phyloP scores from a whole-genome alignment of 2,797 vertebrate species.

The Pygocentrus nattereri region DNA sequence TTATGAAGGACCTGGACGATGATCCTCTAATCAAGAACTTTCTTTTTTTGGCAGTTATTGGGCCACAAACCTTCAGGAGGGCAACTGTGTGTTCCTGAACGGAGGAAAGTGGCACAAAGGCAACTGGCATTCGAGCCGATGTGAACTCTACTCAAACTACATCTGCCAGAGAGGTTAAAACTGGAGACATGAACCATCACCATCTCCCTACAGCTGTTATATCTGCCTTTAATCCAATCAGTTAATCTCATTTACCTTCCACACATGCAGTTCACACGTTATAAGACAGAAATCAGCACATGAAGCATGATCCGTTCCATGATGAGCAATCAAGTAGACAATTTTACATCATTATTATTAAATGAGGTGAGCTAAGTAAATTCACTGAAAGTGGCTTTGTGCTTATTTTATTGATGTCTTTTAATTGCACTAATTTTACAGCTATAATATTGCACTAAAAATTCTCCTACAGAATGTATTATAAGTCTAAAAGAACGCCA shows the following conservation, averaged over 20 bases:
- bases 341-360: not conserved
- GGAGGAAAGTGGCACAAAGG: not conserved
- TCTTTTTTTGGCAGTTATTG: slow-evolving; percentile 72
- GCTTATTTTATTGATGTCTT: slow-evolving; percentile 5
- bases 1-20: not conserved
- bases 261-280: not conserved
- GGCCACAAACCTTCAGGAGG: accelerated
- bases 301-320: not conserved
- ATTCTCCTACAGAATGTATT: not conserved
- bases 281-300: not conserved
- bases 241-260: not conserved
- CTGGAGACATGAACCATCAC: not conserved
- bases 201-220: not conserved
- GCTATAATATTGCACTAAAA: not conserved
- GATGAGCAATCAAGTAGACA: slow-evolving; percentile 28
- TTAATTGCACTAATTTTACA: slow-evolving; percentile 9
- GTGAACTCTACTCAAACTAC: slow-evolving; percentile 60
- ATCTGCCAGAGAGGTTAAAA: slow-evolving; percentile 73
- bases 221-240: slow-evolving; percentile 3
- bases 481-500: not conserved
- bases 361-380: not conserved
- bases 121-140: slow-evolving; percentile 64
- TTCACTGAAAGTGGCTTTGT: slow-evolving; percentile 35
- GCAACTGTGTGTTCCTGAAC: slow-evolving; percentile 66
- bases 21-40: not conserved